A percentile compares a stretch with the other conserved stretches of the same genome.
Conservation (phyloP, 2,888 invertebrate genomes). For the Drosophila lacicola region DNA sequence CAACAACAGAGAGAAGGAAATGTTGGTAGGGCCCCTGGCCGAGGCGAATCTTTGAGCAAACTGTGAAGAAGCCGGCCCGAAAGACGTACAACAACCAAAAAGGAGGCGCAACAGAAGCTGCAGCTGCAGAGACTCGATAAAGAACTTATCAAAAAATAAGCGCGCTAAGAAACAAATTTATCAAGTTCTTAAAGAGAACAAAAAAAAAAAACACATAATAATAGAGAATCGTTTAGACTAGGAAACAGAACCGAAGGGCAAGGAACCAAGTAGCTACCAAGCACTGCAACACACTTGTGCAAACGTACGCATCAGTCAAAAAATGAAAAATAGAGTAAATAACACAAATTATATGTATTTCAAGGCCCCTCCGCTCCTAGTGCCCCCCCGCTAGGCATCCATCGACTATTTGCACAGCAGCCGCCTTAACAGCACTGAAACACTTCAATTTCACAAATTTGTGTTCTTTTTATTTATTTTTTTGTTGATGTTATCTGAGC, state of each 20-base stretch:
- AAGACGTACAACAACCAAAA: conserved; percentile 43
- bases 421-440: conserved; percentile 7
- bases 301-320: conserved; percentile 42
- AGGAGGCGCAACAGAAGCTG: conserved; percentile 64
- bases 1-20: conserved; percentile 44
- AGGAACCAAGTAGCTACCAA: conserved; percentile 7
- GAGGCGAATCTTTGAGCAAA: conserved; percentile 74
- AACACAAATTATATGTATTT: conserved; percentile 21
- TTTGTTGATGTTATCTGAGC: conserved; percentile 53
- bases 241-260: conserved; percentile 29
- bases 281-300: conserved; percentile 38
- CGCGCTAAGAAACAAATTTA: conserved; percentile 12
- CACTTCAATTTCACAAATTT: conserved; percentile 38
- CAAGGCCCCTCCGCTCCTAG: conserved; percentile 27
- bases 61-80: conserved; percentile 66
- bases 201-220: neutral
- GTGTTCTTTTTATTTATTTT: conserved; percentile 1
- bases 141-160: conserved; percentile 34
- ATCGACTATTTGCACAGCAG: conserved; percentile 52
- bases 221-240: conserved; percentile 13
- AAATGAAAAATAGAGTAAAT: neutral
- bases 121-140: conserved; percentile 35
- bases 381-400: neutral
- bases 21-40: conserved; percentile 58
- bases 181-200: conserved; percentile 1